Evolutionary conservation across 2,797 vertebrate genomes (phyloP), one percentile per base, ranked within the genome.

Genomic region (Hephaestus fuliginosus): DNA sequence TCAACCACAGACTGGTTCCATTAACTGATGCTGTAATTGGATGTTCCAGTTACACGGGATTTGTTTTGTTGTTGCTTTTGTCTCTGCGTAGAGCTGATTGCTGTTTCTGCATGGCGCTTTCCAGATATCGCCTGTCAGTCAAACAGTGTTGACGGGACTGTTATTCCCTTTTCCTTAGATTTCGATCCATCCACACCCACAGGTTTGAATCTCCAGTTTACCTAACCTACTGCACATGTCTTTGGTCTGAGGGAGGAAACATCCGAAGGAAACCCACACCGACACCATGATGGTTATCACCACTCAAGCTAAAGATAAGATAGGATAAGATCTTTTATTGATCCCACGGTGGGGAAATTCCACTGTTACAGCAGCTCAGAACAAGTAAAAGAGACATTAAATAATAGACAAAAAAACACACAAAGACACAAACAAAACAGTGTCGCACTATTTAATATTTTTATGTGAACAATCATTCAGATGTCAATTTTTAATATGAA

Each of bases 1-100:
- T 28, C 51, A 70, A 28, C 52, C 53, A 20, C 56, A 48, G 20
- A 20, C 51, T 78, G 51, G 7, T 46, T 74, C 39, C 61, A 70
- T 73, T 57, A 43, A 33, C 49, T 28, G 10, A 63, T 58, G 22
- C 64, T 56, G 36, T 41, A 62, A 57, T 22, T 61, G 18, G 30
- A 68, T 52, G 15, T 67, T 57, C 13, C 4, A 15, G 1, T 62
- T 53, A 53, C 46, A 49, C 1, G 4, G 66, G 36, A 33, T 63
- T 18, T 30, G 17, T 67, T 49, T 71, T 36, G 39, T 64, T 65
- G 39, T 11, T 64, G 36, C 22, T 56, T 63, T 63, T 70, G 22
- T 49, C 13, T 25, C 7, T 70, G 13, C 5, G 36, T 63, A 58
- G 43, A 66, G 44, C 4, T 22, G 28, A 70, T 28, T 70, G 39